A percentile compares a stretch with the other conserved stretches of the same genome.
Conservation (phyloP, 1,140 invertebrate genomes). For the Plutomurus gul region DNA sequence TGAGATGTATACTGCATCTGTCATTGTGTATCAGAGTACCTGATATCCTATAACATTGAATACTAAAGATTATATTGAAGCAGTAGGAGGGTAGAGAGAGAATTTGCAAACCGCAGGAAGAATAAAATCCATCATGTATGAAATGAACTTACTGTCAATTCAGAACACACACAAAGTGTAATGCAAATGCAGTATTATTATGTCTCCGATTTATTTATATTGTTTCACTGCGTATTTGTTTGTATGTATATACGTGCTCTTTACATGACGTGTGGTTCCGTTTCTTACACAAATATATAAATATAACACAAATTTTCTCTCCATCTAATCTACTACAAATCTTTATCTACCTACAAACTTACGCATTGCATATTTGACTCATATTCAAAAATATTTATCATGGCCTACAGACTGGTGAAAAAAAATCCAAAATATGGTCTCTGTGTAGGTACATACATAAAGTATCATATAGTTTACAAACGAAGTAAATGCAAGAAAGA, state of each 20-base stretch:
- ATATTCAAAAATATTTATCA: too few species aligned
- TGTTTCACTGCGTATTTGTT: not conserved
- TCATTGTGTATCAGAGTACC: not conserved
- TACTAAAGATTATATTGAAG: not conserved
- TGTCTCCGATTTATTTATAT: conserved; percentile 6
- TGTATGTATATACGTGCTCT: not conserved
- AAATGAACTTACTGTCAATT: conserved; percentile 4
- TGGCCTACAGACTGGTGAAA: too few species aligned
- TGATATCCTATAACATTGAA: not conserved
- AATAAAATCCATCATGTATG: conserved; percentile 1
- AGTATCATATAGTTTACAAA: too few species aligned
- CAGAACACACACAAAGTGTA: conserved; percentile 10
- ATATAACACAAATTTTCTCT: too few species aligned
- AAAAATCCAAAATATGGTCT: too few species aligned
- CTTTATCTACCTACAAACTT: too few species aligned
- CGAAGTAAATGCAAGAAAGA: too few species aligned
- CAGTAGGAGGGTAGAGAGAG: not conserved
- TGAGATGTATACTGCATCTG: too few species aligned
- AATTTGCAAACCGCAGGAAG: conserved; percentile 18
- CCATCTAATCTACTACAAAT: too few species aligned
- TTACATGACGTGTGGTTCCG: not conserved
- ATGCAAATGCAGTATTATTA: too few species aligned
- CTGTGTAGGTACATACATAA: too few species aligned
- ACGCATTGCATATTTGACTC: too few species aligned
- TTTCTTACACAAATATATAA: not conserved